These are phyloP conservation scores for Phoxinus dragarum DNA, from an alignment of 2,797 vertebrate genomes.

Conservation along the genomic window DNA sequence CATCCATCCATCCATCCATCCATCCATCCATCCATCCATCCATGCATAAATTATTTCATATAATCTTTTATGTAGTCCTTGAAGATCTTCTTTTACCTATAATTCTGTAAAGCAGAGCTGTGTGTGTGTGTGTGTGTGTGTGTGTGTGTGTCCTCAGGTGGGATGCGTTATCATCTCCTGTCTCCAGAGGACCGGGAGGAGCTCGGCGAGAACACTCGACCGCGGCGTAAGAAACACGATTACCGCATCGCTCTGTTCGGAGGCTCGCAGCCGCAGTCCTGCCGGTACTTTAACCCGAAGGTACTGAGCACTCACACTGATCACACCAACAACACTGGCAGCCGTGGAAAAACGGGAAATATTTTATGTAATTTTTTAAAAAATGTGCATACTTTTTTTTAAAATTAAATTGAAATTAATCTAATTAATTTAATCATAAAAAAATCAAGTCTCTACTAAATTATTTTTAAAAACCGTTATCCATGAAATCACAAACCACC, in stretches of 20 bases:
- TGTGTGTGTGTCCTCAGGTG: slow-evolving; percentile 77
- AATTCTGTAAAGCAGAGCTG: background rate
- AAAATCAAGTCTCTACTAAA: background rate
- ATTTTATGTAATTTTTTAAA: background rate
- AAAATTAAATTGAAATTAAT: background rate
- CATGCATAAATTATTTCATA: too few species aligned
- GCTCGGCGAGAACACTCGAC: slow-evolving; percentile 91
- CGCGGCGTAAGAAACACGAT: slow-evolving; percentile 94
- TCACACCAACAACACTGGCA: background rate
- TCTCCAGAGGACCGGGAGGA: slow-evolving; percentile 96
- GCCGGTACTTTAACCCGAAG: slow-evolving; percentile 98
- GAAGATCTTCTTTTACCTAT: background rate
- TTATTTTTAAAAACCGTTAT: background rate
- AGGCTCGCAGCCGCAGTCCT: slow-evolving; percentile 96
- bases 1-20: too few species aligned
- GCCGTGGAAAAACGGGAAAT: background rate
- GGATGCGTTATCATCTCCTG: slow-evolving; percentile 96
- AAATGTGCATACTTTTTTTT: background rate
- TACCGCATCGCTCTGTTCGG: slow-evolving; percentile 96
- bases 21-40: too few species aligned
- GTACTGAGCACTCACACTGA: slow-evolving; percentile 69
- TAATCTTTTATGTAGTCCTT: background rate
- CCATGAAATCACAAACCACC: background rate
- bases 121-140: slow-evolving; percentile 19
- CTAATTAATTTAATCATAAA: background rate